Base-by-base conservation (phyloP, 2,888 invertebrate genomes). In the Rotaria magnacalcarata region DNA sequence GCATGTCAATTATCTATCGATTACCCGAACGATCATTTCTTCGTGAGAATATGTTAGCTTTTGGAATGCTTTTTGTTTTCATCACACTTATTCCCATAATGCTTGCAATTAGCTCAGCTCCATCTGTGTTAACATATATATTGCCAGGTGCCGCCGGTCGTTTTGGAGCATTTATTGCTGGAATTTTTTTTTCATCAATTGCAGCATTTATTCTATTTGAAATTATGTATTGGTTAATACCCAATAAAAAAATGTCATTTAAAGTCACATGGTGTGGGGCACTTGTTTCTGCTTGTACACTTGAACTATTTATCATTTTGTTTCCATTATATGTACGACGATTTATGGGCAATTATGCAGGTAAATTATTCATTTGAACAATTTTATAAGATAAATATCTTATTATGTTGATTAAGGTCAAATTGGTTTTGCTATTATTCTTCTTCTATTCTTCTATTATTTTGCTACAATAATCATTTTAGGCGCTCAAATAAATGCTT, bases 401-500 rank as follows among this genome's bases (percentile, higher is more conserved):
- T 54, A 21, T 54, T 54, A 21, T 54, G 21, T 54, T 54, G 2
- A 4, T 54, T 0, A 19, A 27, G 67, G 67, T 21, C 27, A n/a
- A 27, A 2, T 67, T 67, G 67, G 67, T 67, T 67, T 27, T 27
- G 27, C 27, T 14, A 8, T 67, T 67, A 27, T 67, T 27, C 16
- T 67, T 27, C 34, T 67, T 27, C 21, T 67, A 67, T 67, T 67
- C 27, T 8, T 67, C 8, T 67, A 27, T 27, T 67, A 27, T n/a
- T 67, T 67, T n/a, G 67, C 67, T 27, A 16, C 8, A 27, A 67
- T 67, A 27, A 21, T 67, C 21, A 67, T 67, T 27, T 27, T 67
- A 27, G 67, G 67, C 27, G 67, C 67, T 27, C 67, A 67, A 67
- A 67, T 67, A 27, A 67, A 67, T 67, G n/a, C 67, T 27, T 67